phyloP scores from a whole-genome alignment of 37 sponge, comb jelly and placozoan genomes.

The Corticium candelabrum region DNA sequence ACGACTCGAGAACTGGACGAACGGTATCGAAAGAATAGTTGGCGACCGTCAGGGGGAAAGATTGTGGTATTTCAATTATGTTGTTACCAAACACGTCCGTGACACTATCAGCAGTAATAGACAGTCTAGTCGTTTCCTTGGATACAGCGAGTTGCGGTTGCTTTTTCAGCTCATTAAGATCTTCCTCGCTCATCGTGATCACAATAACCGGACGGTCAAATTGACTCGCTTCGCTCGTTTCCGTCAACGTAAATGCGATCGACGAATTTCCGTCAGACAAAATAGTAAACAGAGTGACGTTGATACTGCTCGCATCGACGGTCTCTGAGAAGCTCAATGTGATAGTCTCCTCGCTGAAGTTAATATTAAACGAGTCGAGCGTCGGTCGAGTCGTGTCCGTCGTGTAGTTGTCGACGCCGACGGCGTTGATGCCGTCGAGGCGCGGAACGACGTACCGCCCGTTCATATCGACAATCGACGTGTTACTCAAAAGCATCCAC shows the following conservation, averaged over 20 bases:
- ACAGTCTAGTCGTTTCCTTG: conserved; percentile 27
- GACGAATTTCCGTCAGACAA: conserved; percentile 41
- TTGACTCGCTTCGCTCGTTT: conserved; percentile 9
- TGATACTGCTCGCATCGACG: conserved; percentile 47
- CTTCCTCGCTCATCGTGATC: conserved; percentile 24
- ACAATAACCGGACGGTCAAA: conserved; percentile 13
- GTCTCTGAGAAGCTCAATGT: conserved; percentile 71
- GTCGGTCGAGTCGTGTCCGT: conserved; percentile 32
- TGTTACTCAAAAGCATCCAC: conserved; percentile 30
- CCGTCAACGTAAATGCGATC: conserved; percentile 28
- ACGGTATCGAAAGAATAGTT: conserved; percentile 17
- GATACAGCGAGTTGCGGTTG: conserved; percentile 36
- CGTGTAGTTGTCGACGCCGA: conserved; percentile 28
- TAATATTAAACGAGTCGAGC: conserved; percentile 16
- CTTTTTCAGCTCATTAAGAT: conserved; percentile 54
- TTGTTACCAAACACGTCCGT: neutral
- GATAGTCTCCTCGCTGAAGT: conserved; percentile 30
- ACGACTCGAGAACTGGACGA: conserved; percentile 25
- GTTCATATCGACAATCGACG: conserved; percentile 56
- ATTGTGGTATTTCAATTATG: neutral
- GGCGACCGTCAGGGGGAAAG: neutral
- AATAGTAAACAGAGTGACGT: conserved; percentile 60
- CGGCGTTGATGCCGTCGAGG: conserved; percentile 18
- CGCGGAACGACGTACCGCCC: conserved; percentile 17
- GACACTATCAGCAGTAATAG: conserved; percentile 11